phyloP scores from a whole-genome alignment of 2,888 invertebrate genomes.

The Rhagophthalmus giganteus region DNA sequence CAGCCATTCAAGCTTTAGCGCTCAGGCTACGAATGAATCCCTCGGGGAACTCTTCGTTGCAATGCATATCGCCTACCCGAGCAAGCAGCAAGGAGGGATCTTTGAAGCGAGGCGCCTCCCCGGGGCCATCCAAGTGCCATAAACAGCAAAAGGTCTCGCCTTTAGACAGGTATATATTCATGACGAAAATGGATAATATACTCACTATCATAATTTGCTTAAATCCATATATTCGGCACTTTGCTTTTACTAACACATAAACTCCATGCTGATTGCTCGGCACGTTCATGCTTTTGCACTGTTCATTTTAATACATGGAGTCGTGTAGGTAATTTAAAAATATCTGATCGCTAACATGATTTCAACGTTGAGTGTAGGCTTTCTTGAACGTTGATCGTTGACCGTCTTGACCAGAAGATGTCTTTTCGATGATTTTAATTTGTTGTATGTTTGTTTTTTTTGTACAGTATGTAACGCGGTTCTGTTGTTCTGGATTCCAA shows the following conservation, averaged over 20 bases:
- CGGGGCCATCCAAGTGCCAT: slow-evolving; percentile 51
- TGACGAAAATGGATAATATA: slow-evolving; percentile 5
- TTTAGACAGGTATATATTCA: slow-evolving; percentile 52
- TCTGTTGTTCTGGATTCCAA: too few species aligned
- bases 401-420: too few species aligned
- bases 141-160: slow-evolving; percentile 55
- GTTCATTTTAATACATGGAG: slow-evolving; percentile 16
- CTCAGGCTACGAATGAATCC: slow-evolving; percentile 53
- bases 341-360: too few species aligned
- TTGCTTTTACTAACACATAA: slow-evolving; percentile 41
- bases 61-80: slow-evolving; percentile 53
- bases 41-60: slow-evolving; percentile 51
- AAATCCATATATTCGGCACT: too few species aligned
- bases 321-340: slow-evolving; percentile 9
- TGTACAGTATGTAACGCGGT: too few species aligned
- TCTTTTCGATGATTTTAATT: too few species aligned
- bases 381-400: too few species aligned
- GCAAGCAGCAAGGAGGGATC: slow-evolving; percentile 59
- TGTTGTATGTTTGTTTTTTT: too few species aligned
- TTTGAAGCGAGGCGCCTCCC: slow-evolving; percentile 54
- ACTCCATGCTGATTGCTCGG: slow-evolving; percentile 56
- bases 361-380: too few species aligned
- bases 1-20: slow-evolving; percentile 76
- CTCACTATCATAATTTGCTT: slow-evolving; percentile 7
- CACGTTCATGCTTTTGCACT: slow-evolving; percentile 39